Conservation (phyloP, 2,888 invertebrate genomes). For the Seira musarum region DNA sequence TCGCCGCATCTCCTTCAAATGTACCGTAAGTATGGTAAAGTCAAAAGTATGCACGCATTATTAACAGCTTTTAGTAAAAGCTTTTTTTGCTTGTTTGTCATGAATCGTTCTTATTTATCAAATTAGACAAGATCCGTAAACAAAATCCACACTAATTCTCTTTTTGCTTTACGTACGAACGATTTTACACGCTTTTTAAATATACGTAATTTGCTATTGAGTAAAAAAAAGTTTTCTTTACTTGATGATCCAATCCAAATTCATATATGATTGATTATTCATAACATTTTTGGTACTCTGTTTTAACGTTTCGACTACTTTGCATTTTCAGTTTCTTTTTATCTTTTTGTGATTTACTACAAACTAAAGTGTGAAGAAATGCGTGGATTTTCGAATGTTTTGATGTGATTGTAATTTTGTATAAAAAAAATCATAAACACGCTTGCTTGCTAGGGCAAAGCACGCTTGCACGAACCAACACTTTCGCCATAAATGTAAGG, state of each 20-base stretch:
- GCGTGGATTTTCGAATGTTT: not conserved
- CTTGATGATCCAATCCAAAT: too few species aligned
- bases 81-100: not conserved
- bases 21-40: too few species aligned
- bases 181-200: not conserved
- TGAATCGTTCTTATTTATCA: not conserved
- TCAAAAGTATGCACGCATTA: not conserved
- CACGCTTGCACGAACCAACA: not conserved
- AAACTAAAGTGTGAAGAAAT: not conserved
- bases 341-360: not conserved
- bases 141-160: not conserved
- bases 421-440: not conserved
- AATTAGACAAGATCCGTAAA: not conserved
- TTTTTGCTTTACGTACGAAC: not conserved
- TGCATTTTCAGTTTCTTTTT: not conserved
- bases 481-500: not conserved
- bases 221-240: not conserved
- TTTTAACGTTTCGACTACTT: not conserved
- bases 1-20: not conserved
- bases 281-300: not conserved
- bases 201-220: not conserved
- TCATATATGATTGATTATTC: not conserved
- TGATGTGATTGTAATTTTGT: slow-evolving; percentile 6
- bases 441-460: not conserved
- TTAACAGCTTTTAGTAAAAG: not conserved